These are phyloP conservation scores for Drosophila algonquin DNA, from an alignment of 2,888 invertebrate genomes.

Conservation along the genomic window DNA sequence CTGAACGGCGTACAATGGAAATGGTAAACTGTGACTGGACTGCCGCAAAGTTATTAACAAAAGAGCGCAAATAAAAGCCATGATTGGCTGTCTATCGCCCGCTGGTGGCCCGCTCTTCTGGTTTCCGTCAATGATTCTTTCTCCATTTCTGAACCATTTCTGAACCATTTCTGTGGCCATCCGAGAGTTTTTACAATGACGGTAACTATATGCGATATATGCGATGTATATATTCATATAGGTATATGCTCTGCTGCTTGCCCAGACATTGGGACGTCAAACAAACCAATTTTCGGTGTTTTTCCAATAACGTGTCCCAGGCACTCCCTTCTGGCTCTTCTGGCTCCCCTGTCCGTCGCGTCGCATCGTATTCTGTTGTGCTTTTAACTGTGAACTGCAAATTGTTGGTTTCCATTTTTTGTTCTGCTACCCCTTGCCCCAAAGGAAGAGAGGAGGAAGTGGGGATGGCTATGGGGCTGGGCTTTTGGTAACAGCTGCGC, in stretches of 20 bases:
- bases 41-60: conserved; percentile 49
- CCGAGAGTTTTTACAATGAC: conserved; percentile 33
- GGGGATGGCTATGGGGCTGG: conserved; percentile 16
- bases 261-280: conserved; percentile 73
- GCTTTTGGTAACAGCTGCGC: conserved; percentile 47
- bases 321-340: not conserved
- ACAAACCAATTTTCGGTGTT: conserved; percentile 76
- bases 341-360: too few relatives aligned
- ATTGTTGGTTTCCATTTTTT: conserved; percentile 68
- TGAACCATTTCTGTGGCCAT: conserved; percentile 36
- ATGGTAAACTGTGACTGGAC: conserved; percentile 9
- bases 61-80: conserved; percentile 12
- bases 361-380: conserved; percentile 44
- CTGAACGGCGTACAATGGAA: not conserved
- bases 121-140: conserved; percentile 9
- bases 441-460: conserved; percentile 8
- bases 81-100: conserved; percentile 45
- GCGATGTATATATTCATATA: conserved; percentile 9
- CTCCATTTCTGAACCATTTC: conserved; percentile 22
- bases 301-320: conserved; percentile 63
- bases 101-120: conserved; percentile 12
- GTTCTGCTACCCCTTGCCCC: conserved; percentile 10
- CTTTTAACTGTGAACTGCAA: conserved; percentile 71
- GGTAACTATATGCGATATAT: conserved; percentile 41
- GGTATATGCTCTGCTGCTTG: conserved; percentile 36